These are phyloP conservation scores for Psammodynastes pulverulentus DNA, from an alignment of 2,113 vertebrate genomes.

Conservation along the genomic window DNA sequence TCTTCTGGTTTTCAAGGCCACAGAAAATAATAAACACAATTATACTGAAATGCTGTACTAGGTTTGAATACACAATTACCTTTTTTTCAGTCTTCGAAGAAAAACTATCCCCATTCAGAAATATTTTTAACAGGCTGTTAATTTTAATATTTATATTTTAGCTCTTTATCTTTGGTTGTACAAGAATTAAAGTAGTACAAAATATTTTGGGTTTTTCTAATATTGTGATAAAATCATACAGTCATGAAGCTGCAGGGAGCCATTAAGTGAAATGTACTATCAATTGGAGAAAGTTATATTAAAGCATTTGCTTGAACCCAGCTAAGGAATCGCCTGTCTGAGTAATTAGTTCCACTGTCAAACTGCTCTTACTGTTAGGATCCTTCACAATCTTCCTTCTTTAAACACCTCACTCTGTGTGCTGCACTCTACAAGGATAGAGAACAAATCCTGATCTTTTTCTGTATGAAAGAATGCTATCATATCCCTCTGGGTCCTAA, in stretches of 20 bases:
- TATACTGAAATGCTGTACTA: neutral
- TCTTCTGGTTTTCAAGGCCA: constrained; percentile 16
- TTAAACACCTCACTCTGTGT: neutral
- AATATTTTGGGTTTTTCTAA: neutral
- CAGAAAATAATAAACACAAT: constrained; percentile 14
- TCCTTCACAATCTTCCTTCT: neutral
- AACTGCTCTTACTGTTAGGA: neutral
- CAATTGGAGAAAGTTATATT: neutral
- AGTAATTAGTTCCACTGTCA: neutral
- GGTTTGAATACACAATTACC: neutral
- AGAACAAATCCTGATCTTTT: neutral
- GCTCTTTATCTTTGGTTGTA: constrained; percentile 13
- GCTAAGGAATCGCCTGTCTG: neutral
- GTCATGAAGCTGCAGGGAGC: neutral
- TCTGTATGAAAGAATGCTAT: neutral
- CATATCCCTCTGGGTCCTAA: neutral
- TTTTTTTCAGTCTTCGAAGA: neutral
- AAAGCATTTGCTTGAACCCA: neutral
- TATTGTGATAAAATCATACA: neutral
- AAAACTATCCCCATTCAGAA: constrained; percentile 2
- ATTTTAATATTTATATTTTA: neutral
- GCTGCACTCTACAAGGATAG: neutral
- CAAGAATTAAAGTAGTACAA: neutral
- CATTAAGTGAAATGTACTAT: neutral
- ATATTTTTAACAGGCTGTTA: neutral